phyloP scores from a whole-genome alignment of 2,797 vertebrate genomes.

The Diceros bicornis region DNA sequence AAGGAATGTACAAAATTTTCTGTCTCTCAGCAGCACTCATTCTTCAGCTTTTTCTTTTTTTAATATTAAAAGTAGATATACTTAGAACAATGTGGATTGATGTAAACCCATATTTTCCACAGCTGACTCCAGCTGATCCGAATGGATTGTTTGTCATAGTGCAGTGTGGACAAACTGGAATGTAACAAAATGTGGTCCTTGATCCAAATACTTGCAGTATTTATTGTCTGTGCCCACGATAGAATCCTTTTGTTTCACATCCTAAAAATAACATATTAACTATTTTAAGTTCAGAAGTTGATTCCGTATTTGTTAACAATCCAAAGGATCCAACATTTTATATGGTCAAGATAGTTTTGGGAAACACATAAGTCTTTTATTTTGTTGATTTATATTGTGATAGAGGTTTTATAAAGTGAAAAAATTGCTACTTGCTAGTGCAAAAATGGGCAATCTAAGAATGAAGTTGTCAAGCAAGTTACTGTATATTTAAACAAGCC shows the following conservation, averaged over 20 bases:
- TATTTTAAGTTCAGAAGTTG: slow-evolving; percentile 5
- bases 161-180: background rate
- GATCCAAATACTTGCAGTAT: background rate
- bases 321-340: background rate
- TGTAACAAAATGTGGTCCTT: accelerated
- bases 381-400: background rate
- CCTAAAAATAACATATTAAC: background rate
- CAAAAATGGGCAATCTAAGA: background rate
- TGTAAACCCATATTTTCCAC: background rate
- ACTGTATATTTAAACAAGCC: background rate
- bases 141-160: background rate
- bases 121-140: background rate
- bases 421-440: background rate
- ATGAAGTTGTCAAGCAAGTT: background rate
- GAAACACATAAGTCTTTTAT: background rate
- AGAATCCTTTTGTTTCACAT: background rate
- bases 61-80: background rate
- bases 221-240: background rate
- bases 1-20: background rate
- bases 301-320: background rate
- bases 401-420: background rate
- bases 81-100: background rate
- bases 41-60: background rate
- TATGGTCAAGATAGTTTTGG: background rate
- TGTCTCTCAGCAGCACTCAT: background rate